Evolutionary conservation across 2,113 vertebrate genomes (phyloP).

Genomic region (Xenopus laevis): DNA sequence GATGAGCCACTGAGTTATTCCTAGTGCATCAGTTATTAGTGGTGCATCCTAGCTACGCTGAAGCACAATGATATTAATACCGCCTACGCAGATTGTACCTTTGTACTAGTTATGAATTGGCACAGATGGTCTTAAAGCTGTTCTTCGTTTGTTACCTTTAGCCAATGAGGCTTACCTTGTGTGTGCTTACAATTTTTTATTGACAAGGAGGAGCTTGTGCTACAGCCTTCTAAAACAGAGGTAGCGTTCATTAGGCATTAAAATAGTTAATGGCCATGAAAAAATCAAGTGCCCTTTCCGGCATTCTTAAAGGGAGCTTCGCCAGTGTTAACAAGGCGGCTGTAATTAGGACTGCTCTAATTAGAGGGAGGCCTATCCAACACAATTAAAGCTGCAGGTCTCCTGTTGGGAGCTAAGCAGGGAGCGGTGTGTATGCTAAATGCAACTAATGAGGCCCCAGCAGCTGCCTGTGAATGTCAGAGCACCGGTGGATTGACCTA

Average conservation of each 20-base stretch:
- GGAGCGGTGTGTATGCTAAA: conserved; percentile 44
- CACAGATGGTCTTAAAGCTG: not conserved
- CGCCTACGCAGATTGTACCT: not conserved
- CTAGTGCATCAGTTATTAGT: too few species aligned
- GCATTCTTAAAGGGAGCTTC: conserved; percentile 27
- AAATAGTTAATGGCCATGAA: conserved; percentile 28
- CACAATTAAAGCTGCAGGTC: conserved; percentile 46
- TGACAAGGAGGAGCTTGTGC: too few species aligned
- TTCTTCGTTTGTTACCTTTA: too few species aligned
- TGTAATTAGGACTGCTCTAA: conserved; percentile 39
- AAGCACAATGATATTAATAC: too few species aligned
- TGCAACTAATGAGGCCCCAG: conserved; percentile 42
- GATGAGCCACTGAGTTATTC: too few species aligned
- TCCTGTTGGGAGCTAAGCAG: conserved; percentile 30
- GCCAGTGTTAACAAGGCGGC: conserved; percentile 36
- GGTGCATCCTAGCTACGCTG: too few species aligned
- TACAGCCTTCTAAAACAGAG: too few species aligned
- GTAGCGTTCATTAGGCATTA: not conserved
- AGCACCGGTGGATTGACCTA: conserved; percentile 36
- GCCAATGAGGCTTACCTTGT: too few species aligned
- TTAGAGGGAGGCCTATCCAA: conserved; percentile 39
- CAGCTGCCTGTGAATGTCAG: conserved; percentile 38
- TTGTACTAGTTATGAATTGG: not conserved
- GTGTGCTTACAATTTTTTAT: too few species aligned
- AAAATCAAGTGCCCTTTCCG: conserved; percentile 28